phyloP scores from a whole-genome alignment of 2,888 invertebrate species.

The Clunio marinus region DNA sequence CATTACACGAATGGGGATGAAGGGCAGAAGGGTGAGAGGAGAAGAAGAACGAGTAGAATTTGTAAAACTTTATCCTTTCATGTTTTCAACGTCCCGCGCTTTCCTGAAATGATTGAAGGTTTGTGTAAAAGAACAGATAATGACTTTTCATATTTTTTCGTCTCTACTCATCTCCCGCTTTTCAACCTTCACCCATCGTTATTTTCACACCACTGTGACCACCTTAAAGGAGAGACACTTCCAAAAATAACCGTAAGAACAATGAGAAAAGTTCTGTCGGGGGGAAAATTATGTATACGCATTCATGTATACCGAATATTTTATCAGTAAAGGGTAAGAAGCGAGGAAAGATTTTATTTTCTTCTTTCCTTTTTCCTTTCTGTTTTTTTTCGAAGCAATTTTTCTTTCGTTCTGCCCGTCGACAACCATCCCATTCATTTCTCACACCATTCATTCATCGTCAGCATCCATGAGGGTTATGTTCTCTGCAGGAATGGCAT shows the following conservation, averaged over 20 bases:
- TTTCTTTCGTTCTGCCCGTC: neutral
- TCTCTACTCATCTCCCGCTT: neutral
- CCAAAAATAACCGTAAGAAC: neutral
- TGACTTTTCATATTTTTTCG: slow-evolving; percentile 31
- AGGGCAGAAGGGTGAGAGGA: neutral
- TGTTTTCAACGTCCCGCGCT: neutral
- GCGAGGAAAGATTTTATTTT: neutral
- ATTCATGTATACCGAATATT: neutral
- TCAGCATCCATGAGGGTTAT: too few relatives aligned
- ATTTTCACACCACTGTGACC: too few relatives aligned
- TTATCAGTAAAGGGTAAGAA: neutral
- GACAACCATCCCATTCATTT: neutral
- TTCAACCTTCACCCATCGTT: neutral
- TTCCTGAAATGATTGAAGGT: neutral
- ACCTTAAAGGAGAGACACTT: too few relatives aligned
- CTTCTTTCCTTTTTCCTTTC: neutral
- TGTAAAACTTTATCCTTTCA: slow-evolving; percentile 15
- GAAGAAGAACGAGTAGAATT: slow-evolving; percentile 1
- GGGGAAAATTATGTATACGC: slow-evolving; percentile 6
- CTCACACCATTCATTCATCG: slow-evolving; percentile 1
- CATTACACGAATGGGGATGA: too few relatives aligned
- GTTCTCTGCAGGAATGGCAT: slow-evolving; percentile 2
- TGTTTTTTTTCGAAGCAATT: neutral
- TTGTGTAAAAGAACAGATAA: neutral
- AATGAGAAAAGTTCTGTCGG: neutral